Conservation (phyloP, 2,797 vertebrate species). For the Hylomyscus alleni region DNA sequence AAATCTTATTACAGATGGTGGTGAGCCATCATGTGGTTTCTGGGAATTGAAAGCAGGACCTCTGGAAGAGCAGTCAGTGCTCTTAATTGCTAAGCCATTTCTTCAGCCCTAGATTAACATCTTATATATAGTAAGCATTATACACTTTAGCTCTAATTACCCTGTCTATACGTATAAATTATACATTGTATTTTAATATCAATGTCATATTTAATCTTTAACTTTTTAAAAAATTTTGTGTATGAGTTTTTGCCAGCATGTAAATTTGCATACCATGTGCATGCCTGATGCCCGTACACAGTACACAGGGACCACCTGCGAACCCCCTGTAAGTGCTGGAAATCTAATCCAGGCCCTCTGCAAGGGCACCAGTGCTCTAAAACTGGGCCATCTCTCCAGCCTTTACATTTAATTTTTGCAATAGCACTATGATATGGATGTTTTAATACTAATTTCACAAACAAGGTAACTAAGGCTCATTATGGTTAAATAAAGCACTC, state of each 20-base stretch:
- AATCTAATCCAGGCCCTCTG: not conserved
- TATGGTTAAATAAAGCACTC: not conserved
- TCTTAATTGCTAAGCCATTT: too few species aligned
- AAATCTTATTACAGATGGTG: too few species aligned
- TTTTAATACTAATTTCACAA: not conserved
- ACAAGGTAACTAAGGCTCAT: not conserved
- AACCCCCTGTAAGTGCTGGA: not conserved
- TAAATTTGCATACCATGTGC: not conserved
- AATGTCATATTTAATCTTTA: not conserved
- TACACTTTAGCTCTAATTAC: not conserved
- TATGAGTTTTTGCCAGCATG: not conserved
- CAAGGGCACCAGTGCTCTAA: not conserved
- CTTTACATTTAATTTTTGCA: not conserved
- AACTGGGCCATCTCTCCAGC: not conserved
- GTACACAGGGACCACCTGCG: not conserved
- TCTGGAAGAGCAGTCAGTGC: too few species aligned
- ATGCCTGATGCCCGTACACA: not conserved
- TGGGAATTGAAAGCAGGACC: too few species aligned
- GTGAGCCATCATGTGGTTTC: too few species aligned
- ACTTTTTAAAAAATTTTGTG: not conserved
- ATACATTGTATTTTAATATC: too few species aligned
- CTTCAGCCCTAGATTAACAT: too few species aligned
- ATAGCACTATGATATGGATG: not conserved
- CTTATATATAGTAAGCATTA: not conserved
- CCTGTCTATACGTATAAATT: too few species aligned